Conservation (phyloP, 2,888 invertebrate species). For the Eilema griseolum region DNA sequence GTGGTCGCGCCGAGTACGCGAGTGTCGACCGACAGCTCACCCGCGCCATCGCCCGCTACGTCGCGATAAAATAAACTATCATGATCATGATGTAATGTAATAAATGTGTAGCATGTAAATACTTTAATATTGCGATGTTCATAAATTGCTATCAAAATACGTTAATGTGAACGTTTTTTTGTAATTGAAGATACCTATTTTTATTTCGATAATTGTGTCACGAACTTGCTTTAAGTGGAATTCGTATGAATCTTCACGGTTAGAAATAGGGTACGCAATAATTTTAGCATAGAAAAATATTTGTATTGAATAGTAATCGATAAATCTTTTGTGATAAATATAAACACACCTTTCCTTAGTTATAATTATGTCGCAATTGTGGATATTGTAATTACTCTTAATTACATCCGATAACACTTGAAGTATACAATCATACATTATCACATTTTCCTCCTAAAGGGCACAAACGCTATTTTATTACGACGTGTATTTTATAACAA, state of each 20-base stretch:
- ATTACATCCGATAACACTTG: not conserved
- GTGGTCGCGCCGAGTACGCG: constrained; percentile 37
- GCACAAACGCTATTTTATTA: constrained; percentile 29
- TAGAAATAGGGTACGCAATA: not conserved
- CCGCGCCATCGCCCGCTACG: constrained; percentile 20
- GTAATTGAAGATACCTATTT: not conserved
- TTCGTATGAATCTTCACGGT: not conserved
- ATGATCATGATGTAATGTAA: constrained; percentile 17
- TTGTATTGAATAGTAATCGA: not conserved
- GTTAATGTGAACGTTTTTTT: not conserved
- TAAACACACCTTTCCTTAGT: not conserved
- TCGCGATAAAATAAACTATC: constrained; percentile 18
- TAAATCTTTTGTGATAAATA: not conserved
- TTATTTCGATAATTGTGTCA: not conserved
- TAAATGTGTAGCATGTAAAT: constrained; percentile 8
- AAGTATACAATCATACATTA: not conserved
- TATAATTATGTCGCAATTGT: not conserved
- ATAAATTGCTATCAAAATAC: not conserved
- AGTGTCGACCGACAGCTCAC: constrained; percentile 30
- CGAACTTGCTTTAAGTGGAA: not conserved
- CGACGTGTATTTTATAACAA: constrained; percentile 41
- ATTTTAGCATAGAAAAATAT: not conserved
- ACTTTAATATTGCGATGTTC: constrained; percentile 11
- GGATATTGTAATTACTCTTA: not conserved
- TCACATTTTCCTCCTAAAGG: constrained; percentile 32